Evolutionary conservation across 2,113 vertebrate genomes (phyloP).

Genomic region (Tupaia tana): DNA sequence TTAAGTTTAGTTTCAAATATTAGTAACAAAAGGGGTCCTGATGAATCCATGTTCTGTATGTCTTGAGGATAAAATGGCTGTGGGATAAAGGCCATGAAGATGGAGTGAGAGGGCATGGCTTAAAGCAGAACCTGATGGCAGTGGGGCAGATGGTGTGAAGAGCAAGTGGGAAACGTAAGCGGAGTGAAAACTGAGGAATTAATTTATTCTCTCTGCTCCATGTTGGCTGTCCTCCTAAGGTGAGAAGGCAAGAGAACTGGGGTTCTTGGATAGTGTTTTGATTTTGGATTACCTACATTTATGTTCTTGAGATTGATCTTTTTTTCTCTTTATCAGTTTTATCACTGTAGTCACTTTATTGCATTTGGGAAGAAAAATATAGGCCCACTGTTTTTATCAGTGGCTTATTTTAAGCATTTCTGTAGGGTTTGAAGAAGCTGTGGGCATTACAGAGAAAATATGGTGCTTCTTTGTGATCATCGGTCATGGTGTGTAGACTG

Average conservation of each 20-base stretch:
- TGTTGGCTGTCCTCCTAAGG: not conserved
- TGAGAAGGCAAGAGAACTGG: not conserved
- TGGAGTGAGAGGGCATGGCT: not conserved
- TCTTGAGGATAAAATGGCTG: not conserved
- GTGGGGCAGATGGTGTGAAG: not conserved
- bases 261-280: not conserved
- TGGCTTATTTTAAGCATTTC: not conserved
- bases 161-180: not conserved
- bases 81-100: not conserved
- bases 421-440: not conserved
- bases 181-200: not conserved
- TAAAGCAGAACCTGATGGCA: not conserved
- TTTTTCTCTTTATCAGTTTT: not conserved
- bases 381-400: not conserved
- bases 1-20: not conserved
- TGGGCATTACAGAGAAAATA: not conserved
- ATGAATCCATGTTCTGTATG: not conserved
- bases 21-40: not conserved
- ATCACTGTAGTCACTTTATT: not conserved
- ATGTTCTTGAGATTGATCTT: not conserved
- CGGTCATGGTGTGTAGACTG: not conserved
- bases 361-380: not conserved
- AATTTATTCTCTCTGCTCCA: not conserved
- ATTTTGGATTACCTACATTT: not conserved
- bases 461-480: not conserved